Conservation (phyloP, 2,888 invertebrate species). For the Proisotoma minuta region DNA sequence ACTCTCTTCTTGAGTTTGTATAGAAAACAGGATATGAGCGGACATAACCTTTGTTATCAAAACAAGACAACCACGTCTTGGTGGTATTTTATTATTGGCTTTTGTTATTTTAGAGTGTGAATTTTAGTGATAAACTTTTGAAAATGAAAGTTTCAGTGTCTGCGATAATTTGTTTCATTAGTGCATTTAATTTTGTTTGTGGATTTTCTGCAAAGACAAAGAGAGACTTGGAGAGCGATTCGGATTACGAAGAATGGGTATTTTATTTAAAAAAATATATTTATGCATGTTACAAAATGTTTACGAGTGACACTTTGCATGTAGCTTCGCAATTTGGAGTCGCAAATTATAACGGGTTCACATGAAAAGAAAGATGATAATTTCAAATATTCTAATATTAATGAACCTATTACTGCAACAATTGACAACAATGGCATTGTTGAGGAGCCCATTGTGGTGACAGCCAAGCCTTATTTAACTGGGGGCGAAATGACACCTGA, state of each 20-base stretch:
- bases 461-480: conserved; percentile 10
- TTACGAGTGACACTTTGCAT: background rate
- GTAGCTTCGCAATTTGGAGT: conserved; percentile 3
- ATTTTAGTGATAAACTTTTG: no score
- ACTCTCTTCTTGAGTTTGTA: no score
- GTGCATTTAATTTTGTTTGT: background rate
- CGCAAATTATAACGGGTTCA: conserved; percentile 1
- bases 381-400: background rate
- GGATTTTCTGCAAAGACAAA: background rate
- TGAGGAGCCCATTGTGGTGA: conserved; percentile 5
- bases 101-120: no score
- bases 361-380: background rate
- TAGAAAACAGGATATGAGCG: no score
- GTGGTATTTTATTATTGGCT: no score
- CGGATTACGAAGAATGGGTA: conserved; percentile 2
- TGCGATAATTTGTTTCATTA: background rate
- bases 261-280: background rate
- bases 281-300: background rate
- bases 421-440: background rate
- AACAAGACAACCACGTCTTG: no score
- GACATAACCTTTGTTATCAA: no score
- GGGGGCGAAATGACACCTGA: background rate
- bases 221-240: background rate
- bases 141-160: no score
- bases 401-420: background rate